Percentiles rank a stretch among this genome's conserved stretches.
Conservation (phyloP, 2,888 invertebrate genomes). For the Ferdinandea cuprea region DNA sequence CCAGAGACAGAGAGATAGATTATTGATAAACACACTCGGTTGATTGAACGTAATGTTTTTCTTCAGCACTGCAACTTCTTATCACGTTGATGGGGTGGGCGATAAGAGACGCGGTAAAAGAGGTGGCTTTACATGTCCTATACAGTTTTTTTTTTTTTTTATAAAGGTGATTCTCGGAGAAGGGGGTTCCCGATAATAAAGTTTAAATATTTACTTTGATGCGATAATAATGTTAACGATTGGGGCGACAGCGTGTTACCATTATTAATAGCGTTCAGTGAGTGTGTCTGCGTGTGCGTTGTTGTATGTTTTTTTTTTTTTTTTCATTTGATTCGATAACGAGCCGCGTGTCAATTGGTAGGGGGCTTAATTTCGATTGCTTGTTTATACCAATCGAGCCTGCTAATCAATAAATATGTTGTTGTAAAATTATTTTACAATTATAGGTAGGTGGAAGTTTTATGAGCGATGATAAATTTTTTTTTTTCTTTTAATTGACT, state of each 20-base stretch:
- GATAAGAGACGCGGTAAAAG: slow-evolving; percentile 27
- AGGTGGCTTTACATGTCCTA: too few relatives aligned
- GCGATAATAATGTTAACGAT: slow-evolving; percentile 65
- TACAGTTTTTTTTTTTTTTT: too few relatives aligned
- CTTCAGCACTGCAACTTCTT: slow-evolving; percentile 36
- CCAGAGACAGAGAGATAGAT: slow-evolving; percentile 52
- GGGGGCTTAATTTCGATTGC: slow-evolving; percentile 17
- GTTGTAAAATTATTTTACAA: too few relatives aligned
- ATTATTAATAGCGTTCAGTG: slow-evolving; percentile 51
- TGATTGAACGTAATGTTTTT: slow-evolving; percentile 67
- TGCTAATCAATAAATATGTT: background rate
- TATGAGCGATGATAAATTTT: too few relatives aligned
- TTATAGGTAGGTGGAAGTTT: too few relatives aligned
- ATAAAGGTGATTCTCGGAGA: too few relatives aligned
- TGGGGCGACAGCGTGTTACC: slow-evolving; percentile 64
- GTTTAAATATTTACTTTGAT: slow-evolving; percentile 65
- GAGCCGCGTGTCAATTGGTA: slow-evolving; percentile 20
- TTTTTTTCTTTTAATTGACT: too few relatives aligned
- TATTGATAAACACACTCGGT: slow-evolving; percentile 57
- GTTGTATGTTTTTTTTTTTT: too few relatives aligned
- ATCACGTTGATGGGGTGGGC: slow-evolving; percentile 49
- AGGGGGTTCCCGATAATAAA: too few relatives aligned
- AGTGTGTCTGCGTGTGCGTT: too few relatives aligned
- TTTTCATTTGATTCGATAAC: slow-evolving; percentile 37
- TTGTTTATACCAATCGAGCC: slow-evolving; percentile 23